Evolutionary conservation across 2,888 invertebrate genomes (phyloP), one percentile per base, ranked within the genome.

Genomic region (Sinotaia quadrata): DNA sequence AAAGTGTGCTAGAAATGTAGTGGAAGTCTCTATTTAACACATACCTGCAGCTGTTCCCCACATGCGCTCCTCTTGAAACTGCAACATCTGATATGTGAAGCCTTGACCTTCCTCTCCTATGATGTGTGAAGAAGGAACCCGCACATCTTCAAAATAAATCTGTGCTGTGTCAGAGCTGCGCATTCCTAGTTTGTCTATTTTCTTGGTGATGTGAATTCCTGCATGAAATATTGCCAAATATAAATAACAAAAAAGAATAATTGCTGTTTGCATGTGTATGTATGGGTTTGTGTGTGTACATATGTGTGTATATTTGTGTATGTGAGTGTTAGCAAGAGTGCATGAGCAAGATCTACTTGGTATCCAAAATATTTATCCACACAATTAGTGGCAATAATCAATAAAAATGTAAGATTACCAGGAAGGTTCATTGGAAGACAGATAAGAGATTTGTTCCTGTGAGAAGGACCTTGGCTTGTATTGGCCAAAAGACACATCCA

Each of bases 401-500:
- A n/a, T n/a, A n/a, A n/a, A n/a, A n/a, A n/a, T n/a, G n/a, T n/a
- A n/a, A n/a, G n/a, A n/a, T 62, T 69, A 89, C 89, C 89, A 79
- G 87, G 86, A 4, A 81, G 73, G 59, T 90, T 85, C 87, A 90
- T 85, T 2, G 91, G 90, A 4, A 91, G 84, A 78, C 89, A 89
- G 44, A 91, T 89, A 12, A 91, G 86, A 21, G 91, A 90, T 80
- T 91, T 91, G 81, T 90, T 91, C 68, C 80, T 77, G 76, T 91
- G 90, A 2, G 73, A 78, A 24, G 58, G 56, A 0, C 88, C 89
- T 7, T 88, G 81, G 4, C 87, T 83, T 0, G 91, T 91, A 82
- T 91, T 91, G 27, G 89, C 90, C 54, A 91, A 81, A 29, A 91
- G 83, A 79, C 91, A 91, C 83, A 91, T 90, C 91, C 91, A 91